Evolutionary conservation across 2,113 vertebrate species (phyloP), one percentile per base, ranked within the genome.

Genomic region (Progne subis): DNA sequence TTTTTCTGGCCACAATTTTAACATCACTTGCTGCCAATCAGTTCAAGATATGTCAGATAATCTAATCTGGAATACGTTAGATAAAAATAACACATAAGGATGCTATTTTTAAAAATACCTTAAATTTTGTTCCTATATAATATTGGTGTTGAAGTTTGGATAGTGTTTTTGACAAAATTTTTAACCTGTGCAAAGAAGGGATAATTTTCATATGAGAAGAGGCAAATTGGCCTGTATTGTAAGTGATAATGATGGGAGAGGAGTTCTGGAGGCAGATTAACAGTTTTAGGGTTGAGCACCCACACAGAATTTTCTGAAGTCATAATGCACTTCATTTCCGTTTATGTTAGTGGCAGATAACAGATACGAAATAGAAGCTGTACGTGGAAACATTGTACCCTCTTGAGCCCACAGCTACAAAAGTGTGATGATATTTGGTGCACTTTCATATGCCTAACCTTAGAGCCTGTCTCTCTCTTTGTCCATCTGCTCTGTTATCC

Each of bases 371-470:
- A 44, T 2, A 52, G 60, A 80, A 74, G 37, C 16, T 49, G 11
- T 28, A 23, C n/a, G 15, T 14, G 11, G 64, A 57, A 80, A 25
- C 8, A 12, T 3, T 18, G 8, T 19, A 39, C 15, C 8, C 17
- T 68, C 32, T 59, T 61, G 63, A 86, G 25, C 13, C 2, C 34
- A 18, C 9, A 41, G 7, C 14, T n/a, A 17, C 0, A 0, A 57
- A 79, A 23, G 7, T 50, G 10, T 43, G 41, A n/a, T 4, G 25
- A 9, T 43, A 32, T 32, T 46, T 59, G 13, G 3, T 23, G 19
- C 15, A 70, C 28, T 39, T 50, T 74, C 34, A 10, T 12, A 10
- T 14, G 20, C 47, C 12, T 52, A 53, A 34, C 8, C 41, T 32
- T 14, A 2, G 29, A 59, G 12, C 41, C 16, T 43, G n/a, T 11